Evolutionary conservation across 2,888 invertebrate species (phyloP).

Genomic region (Lycaena phlaeas): DNA sequence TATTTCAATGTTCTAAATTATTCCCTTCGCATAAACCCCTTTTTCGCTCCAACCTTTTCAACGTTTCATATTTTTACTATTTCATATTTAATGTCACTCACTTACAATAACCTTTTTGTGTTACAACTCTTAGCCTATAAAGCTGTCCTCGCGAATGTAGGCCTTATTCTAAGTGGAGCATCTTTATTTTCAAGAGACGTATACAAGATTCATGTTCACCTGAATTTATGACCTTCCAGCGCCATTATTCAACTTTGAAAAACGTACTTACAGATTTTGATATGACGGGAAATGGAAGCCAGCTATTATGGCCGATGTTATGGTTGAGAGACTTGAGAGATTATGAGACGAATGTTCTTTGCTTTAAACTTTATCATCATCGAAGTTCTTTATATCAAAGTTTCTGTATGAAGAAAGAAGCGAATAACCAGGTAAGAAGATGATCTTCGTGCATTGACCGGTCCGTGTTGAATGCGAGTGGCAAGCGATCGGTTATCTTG

Average conservation of each 20-base stretch:
- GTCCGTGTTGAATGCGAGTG: too few species aligned
- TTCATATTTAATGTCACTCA: too few species aligned
- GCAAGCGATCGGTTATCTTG: too few species aligned
- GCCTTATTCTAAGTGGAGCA: conserved; percentile 29
- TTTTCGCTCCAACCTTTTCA: too few species aligned
- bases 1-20: too few species aligned
- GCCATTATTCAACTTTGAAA: conserved; percentile 29
- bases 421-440: too few species aligned
- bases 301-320: background rate
- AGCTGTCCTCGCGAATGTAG: conserved; percentile 23
- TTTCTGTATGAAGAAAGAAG: too few species aligned
- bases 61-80: background rate
- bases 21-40: too few species aligned
- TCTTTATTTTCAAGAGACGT: conserved; percentile 53
- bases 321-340: background rate
- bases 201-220: conserved; percentile 40
- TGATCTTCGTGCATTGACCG: too few species aligned
- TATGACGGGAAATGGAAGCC: conserved; percentile 4
- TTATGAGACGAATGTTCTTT: background rate
- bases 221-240: conserved; percentile 38
- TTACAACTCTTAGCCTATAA: conserved; percentile 16
- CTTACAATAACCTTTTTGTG: conserved; percentile 5
- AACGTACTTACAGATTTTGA: conserved; percentile 12
- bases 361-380: too few species aligned
- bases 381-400: too few species aligned